phyloP scores from a whole-genome alignment of 2,888 invertebrate species.

The Chymomyza procnemis region DNA sequence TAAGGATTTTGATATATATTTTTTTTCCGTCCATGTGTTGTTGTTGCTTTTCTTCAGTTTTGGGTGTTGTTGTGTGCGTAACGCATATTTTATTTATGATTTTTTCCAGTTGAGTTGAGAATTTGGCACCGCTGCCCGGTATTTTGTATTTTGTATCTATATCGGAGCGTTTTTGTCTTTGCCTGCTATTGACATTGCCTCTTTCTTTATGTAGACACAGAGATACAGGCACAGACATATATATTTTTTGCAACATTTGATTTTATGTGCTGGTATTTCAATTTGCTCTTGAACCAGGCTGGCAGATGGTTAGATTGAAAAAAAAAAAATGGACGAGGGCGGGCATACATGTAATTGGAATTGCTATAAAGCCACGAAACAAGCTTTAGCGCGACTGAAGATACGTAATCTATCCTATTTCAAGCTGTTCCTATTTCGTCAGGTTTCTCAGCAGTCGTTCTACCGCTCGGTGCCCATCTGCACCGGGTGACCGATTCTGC shows the following conservation, averaged over 20 bases:
- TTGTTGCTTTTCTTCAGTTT: slow-evolving; percentile 1
- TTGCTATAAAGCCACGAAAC: too few relatives aligned
- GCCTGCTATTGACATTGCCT: slow-evolving; percentile 16
- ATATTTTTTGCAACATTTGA: slow-evolving; percentile 14
- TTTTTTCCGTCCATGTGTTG: not conserved
- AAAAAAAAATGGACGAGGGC: not conserved
- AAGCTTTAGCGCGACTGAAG: too few relatives aligned
- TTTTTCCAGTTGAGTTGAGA: slow-evolving; percentile 62
- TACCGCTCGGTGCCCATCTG: too few relatives aligned
- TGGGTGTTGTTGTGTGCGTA: slow-evolving; percentile 29
- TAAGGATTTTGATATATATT: not conserved
- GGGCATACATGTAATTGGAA: too few relatives aligned
- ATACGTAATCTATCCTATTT: too few relatives aligned
- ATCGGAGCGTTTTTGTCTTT: slow-evolving; percentile 2
- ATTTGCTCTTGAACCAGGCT: slow-evolving; percentile 16
- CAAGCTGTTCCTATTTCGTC: too few relatives aligned
- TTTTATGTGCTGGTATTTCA: slow-evolving; percentile 16
- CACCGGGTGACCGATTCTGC: too few relatives aligned
- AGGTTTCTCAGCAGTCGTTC: too few relatives aligned
- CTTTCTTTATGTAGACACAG: slow-evolving; percentile 4
- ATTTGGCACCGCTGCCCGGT: slow-evolving; percentile 26
- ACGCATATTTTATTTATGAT: slow-evolving; percentile 65
- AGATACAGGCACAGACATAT: too few relatives aligned
- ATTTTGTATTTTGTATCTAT: not conserved
- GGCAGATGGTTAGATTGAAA: not conserved